phyloP scores from a whole-genome alignment of 1,140 invertebrate species.

The Episyrphus balteatus region DNA sequence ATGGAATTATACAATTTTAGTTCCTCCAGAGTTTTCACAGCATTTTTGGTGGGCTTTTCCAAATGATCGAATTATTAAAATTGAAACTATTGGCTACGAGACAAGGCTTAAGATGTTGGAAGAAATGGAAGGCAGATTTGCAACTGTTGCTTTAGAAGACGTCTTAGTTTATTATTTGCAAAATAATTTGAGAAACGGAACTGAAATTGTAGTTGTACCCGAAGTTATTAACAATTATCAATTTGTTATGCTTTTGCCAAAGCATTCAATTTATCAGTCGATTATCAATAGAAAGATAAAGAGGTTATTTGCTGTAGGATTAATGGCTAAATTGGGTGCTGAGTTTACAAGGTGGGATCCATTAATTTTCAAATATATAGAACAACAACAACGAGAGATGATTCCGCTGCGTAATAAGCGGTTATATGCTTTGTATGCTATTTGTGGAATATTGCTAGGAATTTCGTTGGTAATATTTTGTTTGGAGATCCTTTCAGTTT shows the following conservation, averaged over 20 bases:
- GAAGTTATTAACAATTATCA: conserved; percentile 4
- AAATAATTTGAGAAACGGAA: neutral
- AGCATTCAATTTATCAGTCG: neutral
- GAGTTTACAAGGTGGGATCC: too few relatives aligned
- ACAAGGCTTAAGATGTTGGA: neutral
- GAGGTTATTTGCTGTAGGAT: neutral
- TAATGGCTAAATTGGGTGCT: too few relatives aligned
- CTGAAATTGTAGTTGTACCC: neutral
- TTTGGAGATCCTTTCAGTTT: too few relatives aligned
- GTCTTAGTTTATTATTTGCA: conserved; percentile 1
- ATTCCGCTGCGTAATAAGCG: too few relatives aligned
- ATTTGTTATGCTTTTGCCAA: conserved; percentile 3
- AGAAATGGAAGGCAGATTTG: neutral
- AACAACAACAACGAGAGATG: too few relatives aligned
- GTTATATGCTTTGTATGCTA: too few relatives aligned
- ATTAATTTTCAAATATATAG: too few relatives aligned
- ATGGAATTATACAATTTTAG: neutral
- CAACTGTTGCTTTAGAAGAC: neutral
- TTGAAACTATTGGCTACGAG: too few relatives aligned
- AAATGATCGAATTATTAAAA: conserved; percentile 1
- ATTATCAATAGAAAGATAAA: conserved; percentile 4
- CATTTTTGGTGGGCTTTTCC: neutral
- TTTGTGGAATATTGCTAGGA: too few relatives aligned
- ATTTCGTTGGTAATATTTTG: too few relatives aligned
- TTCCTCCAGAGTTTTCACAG: too few relatives aligned